Conservation (phyloP, 2,888 invertebrate genomes). For the Hololepta plana region DNA sequence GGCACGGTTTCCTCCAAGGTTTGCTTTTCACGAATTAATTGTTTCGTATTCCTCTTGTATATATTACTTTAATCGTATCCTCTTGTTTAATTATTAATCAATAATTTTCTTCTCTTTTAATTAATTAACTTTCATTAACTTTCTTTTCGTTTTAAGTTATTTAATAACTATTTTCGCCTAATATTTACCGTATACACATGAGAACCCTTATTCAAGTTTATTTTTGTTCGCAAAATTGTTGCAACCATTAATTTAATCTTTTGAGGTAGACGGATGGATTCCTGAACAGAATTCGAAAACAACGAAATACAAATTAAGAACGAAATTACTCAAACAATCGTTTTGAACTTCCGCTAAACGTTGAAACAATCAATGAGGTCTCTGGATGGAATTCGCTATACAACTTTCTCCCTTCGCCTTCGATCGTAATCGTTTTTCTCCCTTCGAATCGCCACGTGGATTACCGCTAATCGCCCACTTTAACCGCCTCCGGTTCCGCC, state of each 20-base stretch:
- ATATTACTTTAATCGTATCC: no score
- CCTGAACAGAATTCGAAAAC: conserved; percentile 9
- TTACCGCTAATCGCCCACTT: conserved; percentile 25
- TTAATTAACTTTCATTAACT: no score
- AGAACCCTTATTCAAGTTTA: conserved; percentile 2
- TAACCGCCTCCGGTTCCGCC: conserved; percentile 26
- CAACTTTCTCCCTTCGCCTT: conserved; percentile 6
- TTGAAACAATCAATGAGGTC: conserved; percentile 36
- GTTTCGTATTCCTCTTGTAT: no score
- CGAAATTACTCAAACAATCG: not conserved
- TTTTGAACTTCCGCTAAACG: no score
- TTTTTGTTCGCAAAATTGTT: conserved; percentile 7
- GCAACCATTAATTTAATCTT: conserved; percentile 13
- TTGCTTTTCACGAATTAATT: no score
- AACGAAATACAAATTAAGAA: conserved; percentile 2
- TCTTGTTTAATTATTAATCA: no score
- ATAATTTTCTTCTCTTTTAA: no score
- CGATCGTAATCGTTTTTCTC: conserved; percentile 2
- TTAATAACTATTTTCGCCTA: no score
- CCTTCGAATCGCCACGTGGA: conserved; percentile 1
- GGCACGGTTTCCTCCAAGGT: no score
- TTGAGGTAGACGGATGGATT: conserved; percentile 31
- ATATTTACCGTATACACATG: no score
- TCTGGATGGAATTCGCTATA: conserved; percentile 53
- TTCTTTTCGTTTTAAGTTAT: no score